A percentile compares a stretch with the other conserved stretches of the same genome.
These are phyloP conservation scores for Lissocephala sabroskyi DNA, from an alignment of 2,888 invertebrate genomes.

Conservation along the genomic window DNA sequence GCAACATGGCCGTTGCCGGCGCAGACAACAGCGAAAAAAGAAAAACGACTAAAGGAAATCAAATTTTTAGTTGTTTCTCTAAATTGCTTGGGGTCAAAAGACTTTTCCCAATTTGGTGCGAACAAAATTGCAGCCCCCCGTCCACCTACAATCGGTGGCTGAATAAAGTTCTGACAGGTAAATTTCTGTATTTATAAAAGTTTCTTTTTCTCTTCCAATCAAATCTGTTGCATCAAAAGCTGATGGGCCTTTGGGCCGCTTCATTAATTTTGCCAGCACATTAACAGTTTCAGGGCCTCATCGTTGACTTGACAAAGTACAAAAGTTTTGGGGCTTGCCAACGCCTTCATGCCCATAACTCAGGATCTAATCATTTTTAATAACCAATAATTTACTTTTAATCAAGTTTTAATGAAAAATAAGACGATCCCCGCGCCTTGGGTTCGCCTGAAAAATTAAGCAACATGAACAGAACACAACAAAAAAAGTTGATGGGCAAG, in stretches of 20 bases:
- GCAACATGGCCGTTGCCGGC: no score
- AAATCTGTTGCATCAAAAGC: no score
- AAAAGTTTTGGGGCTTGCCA: no score
- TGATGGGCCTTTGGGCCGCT: slow-evolving; percentile 22
- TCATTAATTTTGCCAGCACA: slow-evolving; percentile 38
- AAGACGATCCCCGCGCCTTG: no score
- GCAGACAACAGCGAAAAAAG: slow-evolving; percentile 9
- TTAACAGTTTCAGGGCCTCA: slow-evolving; percentile 56
- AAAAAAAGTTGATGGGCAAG: slow-evolving; percentile 11
- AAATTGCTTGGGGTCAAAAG: slow-evolving; percentile 11
- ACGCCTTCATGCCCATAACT: slow-evolving; percentile 4
- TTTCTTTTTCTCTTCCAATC: no score
- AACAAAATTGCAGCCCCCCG: slow-evolving; percentile 44
- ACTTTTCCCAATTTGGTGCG: slow-evolving; percentile 32
- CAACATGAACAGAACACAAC: slow-evolving; percentile 16
- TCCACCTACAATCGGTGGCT: slow-evolving; percentile 6
- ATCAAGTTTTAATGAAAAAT: slow-evolving; percentile 62
- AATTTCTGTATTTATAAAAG: no score
- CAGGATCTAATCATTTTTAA: slow-evolving; percentile 64
- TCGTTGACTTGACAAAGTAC: slow-evolving; percentile 26
- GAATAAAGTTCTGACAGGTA: background rate
- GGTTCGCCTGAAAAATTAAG: slow-evolving; percentile 42
- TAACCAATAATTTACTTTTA: slow-evolving; percentile 66
- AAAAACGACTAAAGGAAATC: background rate
- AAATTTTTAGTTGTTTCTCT: slow-evolving; percentile 1